phyloP scores from a whole-genome alignment of 1,140 invertebrate species.

The Trichogramma pretiosum region DNA sequence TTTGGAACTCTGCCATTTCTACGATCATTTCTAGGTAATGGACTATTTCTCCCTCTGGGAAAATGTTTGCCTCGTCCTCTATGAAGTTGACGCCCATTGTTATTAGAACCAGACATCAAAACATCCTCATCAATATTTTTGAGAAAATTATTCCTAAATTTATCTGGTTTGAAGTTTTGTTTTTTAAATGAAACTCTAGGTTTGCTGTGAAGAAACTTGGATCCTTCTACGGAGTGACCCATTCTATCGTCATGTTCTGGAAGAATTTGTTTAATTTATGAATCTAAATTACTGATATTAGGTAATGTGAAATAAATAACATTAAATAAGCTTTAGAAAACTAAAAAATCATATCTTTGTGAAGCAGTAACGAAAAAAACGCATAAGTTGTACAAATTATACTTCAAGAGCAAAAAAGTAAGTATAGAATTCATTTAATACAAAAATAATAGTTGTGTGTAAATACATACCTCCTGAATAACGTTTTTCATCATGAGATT shows the following conservation, averaged over 20 bases:
- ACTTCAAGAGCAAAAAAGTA: too few species aligned
- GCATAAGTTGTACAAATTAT: not conserved
- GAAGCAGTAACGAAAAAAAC: not conserved
- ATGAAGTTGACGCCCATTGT: conserved; percentile 24
- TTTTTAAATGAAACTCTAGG: conserved; percentile 32
- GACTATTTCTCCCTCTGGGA: conserved; percentile 26
- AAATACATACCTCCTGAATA: conserved; percentile 21
- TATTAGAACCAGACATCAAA: conserved; percentile 24
- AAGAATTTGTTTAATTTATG: conserved; percentile 2
- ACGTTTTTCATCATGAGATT: conserved; percentile 19
- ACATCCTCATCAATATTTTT: conserved; percentile 30
- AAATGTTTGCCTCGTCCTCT: conserved; percentile 17
- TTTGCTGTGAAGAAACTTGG: conserved; percentile 12
- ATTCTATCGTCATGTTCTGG: conserved; percentile 30
- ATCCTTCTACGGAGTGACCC: conserved; percentile 13
- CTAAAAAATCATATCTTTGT: not conserved
- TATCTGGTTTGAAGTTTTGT: conserved; percentile 4
- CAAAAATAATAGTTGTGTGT: not conserved
- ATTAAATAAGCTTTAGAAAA: not conserved
- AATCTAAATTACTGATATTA: conserved; percentile 8
- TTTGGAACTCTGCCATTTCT: conserved; percentile 14
- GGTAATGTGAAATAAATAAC: not conserved
- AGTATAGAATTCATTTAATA: too few species aligned
- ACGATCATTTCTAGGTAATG: conserved; percentile 21
- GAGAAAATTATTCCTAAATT: conserved; percentile 8